phyloP scores from a whole-genome alignment of 2,113 vertebrate genomes.

The Mesocricetus auratus region DNA sequence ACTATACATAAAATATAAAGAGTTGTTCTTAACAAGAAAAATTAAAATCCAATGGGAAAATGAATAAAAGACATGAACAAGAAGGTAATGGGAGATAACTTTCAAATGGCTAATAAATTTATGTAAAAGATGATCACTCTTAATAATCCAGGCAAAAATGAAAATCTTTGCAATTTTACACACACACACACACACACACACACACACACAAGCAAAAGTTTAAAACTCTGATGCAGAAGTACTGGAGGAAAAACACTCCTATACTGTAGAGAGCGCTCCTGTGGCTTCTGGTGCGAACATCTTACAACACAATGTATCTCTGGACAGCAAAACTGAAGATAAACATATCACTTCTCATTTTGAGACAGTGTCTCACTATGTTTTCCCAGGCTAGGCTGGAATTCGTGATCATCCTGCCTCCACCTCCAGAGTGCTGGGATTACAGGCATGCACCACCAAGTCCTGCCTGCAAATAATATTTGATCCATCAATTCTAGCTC shows the following conservation, averaged over 20 bases:
- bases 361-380: not conserved
- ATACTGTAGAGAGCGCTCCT: not conserved
- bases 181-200: constrained; percentile 8
- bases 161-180: constrained; percentile 18
- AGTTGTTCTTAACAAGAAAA: not conserved
- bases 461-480: not conserved
- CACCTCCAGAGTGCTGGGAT: not conserved
- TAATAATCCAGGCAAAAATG: not conserved
- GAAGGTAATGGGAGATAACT: constrained; percentile 10
- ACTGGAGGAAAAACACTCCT: not conserved
- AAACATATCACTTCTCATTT: too few species aligned
- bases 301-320: not conserved
- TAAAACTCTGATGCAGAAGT: not conserved
- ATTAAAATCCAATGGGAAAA: constrained; percentile 15
- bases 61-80: constrained; percentile 14
- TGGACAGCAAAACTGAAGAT: not conserved
- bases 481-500: not conserved
- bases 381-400: not conserved
- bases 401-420: not conserved
- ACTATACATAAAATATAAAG: not conserved
- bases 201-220: not conserved
- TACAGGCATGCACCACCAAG: not conserved
- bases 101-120: constrained; percentile 1
- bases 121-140: not conserved
- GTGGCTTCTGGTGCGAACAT: not conserved